These are phyloP conservation scores for Drosophila borborema DNA, from an alignment of 2,888 invertebrate species.

Conservation along the genomic window DNA sequence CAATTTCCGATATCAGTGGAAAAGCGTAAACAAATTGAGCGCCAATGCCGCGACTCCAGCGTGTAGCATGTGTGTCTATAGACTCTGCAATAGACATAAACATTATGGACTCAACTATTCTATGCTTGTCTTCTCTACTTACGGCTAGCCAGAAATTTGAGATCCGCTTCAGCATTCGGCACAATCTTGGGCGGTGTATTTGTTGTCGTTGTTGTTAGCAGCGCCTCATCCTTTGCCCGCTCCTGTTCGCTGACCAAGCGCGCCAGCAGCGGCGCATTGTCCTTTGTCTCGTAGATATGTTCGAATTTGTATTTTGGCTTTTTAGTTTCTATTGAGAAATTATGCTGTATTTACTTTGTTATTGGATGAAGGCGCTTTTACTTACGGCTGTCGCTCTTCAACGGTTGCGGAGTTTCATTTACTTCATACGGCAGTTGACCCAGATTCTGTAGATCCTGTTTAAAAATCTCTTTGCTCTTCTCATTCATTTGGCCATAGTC, in stretches of 20 bases:
- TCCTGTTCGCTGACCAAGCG: constrained; percentile 35
- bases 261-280: constrained; percentile 54
- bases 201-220: constrained; percentile 31
- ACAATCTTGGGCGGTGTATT: constrained; percentile 53
- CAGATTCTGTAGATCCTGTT: constrained; percentile 66
- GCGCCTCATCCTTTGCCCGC: background rate
- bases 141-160: constrained; percentile 73
- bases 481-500: constrained; percentile 69
- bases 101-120: background rate
- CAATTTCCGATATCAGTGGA: constrained; percentile 81
- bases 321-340: constrained; percentile 46
- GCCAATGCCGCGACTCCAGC: constrained; percentile 68
- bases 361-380: background rate
- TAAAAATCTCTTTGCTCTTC: constrained; percentile 64
- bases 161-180: constrained; percentile 71
- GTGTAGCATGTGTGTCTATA: constrained; percentile 76
- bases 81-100: constrained; percentile 58
- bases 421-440: constrained; percentile 37
- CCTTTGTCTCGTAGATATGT: constrained; percentile 70
- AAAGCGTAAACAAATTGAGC: constrained; percentile 81
- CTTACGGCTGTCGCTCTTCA: constrained; percentile 65
- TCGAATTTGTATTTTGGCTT: constrained; percentile 71
- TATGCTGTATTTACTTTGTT: background rate
- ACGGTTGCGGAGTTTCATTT: constrained; percentile 31
- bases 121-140: constrained; percentile 14